Evolutionary conservation across 2,113 vertebrate genomes (phyloP), one percentile per base, ranked within the genome.

Genomic region (Lepus americanus): DNA sequence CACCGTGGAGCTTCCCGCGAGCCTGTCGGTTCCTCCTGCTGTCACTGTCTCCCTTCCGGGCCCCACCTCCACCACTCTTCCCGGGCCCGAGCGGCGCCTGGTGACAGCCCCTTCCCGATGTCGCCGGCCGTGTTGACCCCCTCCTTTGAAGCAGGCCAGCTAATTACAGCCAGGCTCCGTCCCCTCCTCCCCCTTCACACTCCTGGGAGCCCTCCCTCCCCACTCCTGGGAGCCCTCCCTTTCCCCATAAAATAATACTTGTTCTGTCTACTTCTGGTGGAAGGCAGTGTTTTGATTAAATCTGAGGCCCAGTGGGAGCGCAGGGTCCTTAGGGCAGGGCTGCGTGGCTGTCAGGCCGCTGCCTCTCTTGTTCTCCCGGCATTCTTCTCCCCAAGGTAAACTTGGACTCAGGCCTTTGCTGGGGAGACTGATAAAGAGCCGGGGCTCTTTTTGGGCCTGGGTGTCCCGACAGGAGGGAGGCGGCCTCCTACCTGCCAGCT

Each of bases 221-320:
- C 96, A 95, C 90, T 88, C 88, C 17, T 7, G 77, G 89, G 90
- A 66, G 11, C 69, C 64, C 16, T 96, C 82, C 78, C 89, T 86
- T 92, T 70, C 92, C 77, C 94, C 85, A 61, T 89, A 89, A 94
- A 89, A 90, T 96, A 93, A 78, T 94, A 92, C 78, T 93, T 82
- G 81, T 92, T 95, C 86, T 94, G 66, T 92, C 93, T 88, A 77
- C 89, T 95, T 95, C 61, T 89, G 63, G 29, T 73, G 49, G 63
- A 83, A 86, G 83, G 80, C 90, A 78, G 90, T 94, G 96, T 97
- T 96, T 85, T 90, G 95, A 94, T 96, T 85, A 74, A 89, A 90
- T 96, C 77, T 81, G 96, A 97, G 94, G 90, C 95, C 79, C 67
- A 36, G 74, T 63, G 77, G 80, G 87, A 78, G 67, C 76, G 51